Evolutionary conservation across 1,140 invertebrate species (phyloP).

Genomic region (Steinernema khuongi): DNA sequence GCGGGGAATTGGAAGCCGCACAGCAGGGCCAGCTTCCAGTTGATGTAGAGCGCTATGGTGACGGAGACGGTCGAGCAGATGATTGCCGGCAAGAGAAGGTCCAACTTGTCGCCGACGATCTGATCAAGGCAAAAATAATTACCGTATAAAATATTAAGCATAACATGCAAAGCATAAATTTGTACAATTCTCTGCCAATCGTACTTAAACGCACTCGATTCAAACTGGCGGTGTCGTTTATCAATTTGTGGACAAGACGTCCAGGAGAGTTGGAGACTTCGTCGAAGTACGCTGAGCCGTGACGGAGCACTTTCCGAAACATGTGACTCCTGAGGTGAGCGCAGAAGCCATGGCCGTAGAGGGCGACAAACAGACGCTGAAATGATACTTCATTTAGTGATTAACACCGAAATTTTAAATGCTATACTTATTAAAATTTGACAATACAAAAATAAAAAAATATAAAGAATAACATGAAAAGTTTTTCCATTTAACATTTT

Average conservation of each 20-base stretch:
- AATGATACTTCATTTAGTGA: constrained; percentile 36
- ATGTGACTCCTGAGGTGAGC: constrained; percentile 47
- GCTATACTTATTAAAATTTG: too few relatives aligned
- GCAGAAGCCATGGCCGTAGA: constrained; percentile 55
- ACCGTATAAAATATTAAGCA: too few relatives aligned
- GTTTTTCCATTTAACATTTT: too few relatives aligned
- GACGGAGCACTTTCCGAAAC: constrained; percentile 51
- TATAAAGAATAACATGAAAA: too few relatives aligned
- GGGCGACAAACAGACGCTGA: constrained; percentile 51
- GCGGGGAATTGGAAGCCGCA: constrained; percentile 56
- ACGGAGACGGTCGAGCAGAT: constrained; percentile 52
- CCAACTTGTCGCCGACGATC: constrained; percentile 51
- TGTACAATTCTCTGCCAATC: too few relatives aligned
- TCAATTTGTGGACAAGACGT: constrained; percentile 48
- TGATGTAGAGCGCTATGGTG: constrained; percentile 47
- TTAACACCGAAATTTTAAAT: too few relatives aligned
- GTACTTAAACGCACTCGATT: constrained; percentile 50
- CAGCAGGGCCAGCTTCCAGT: constrained; percentile 55
- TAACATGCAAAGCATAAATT: too few relatives aligned
- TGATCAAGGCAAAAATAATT: too few relatives aligned
- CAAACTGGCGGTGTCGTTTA: constrained; percentile 50
- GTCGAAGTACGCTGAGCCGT: constrained; percentile 55
- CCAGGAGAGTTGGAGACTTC: constrained; percentile 53
- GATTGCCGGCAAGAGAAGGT: constrained; percentile 49
- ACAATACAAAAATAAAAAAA: too few relatives aligned